A percentile compares a stretch with the other conserved stretches of the same genome.
phyloP scores from a whole-genome alignment of 2,113 vertebrate species.

The Redunca redunca region DNA sequence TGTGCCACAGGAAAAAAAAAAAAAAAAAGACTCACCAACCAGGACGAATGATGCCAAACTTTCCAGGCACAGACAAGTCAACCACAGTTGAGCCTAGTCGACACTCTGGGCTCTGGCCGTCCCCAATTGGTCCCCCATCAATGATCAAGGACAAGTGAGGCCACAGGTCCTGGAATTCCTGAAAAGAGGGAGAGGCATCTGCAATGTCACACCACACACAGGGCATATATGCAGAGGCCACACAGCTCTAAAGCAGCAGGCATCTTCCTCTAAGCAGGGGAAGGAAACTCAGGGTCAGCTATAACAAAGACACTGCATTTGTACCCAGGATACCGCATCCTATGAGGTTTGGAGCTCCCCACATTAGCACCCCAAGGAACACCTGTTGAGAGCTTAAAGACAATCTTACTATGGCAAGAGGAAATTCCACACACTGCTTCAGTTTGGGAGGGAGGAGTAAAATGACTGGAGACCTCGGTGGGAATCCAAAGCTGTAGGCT shows the following conservation, averaged over 20 bases:
- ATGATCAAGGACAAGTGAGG: slow-evolving; percentile 89
- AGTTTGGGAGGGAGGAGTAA: background rate
- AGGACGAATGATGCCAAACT: slow-evolving; percentile 89
- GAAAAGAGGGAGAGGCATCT: background rate
- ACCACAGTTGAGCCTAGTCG: slow-evolving; percentile 95
- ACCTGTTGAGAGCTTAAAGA: background rate
- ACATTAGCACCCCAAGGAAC: background rate
- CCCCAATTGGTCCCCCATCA: slow-evolving; percentile 90
- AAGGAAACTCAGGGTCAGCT: background rate
- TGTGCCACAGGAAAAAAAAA: background rate
- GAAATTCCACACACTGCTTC: background rate
- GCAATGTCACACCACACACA: background rate
- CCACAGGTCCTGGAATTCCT: slow-evolving; percentile 97
- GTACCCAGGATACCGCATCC: background rate
- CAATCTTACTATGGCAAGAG: background rate
- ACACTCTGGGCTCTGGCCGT: slow-evolving; percentile 82
- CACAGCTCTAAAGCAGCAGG: background rate
- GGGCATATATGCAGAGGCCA: background rate
- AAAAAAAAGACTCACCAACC: slow-evolving; percentile 88
- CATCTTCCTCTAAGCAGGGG: background rate
- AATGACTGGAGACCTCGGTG: background rate
- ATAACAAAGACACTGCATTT: background rate
- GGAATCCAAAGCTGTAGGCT: background rate
- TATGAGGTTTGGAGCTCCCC: background rate
- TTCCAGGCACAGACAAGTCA: slow-evolving; percentile 88